Percentiles rank a stretch among this genome's conserved stretches.
These are phyloP conservation scores for Atrichornis clamosus DNA, from an alignment of 2,113 vertebrate genomes.

Conservation along the genomic window DNA sequence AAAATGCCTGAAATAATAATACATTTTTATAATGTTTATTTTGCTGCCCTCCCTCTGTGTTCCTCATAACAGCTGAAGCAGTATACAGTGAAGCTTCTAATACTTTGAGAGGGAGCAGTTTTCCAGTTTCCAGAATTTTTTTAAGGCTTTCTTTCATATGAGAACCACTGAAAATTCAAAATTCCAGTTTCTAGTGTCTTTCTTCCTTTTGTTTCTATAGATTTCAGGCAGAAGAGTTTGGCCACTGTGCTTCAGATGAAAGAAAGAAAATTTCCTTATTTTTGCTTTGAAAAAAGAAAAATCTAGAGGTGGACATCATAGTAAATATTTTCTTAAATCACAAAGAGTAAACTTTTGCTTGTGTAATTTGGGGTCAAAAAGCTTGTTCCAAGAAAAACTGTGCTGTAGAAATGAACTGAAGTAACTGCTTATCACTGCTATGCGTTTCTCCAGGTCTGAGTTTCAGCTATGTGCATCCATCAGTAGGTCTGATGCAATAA, in stretches of 20 bases:
- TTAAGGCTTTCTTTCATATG: neutral
- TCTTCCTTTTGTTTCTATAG: neutral
- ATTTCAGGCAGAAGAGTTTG: neutral
- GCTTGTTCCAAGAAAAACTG: neutral
- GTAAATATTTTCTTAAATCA: neutral
- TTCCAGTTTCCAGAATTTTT: neutral
- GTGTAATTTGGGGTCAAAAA: neutral
- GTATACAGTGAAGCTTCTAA: neutral
- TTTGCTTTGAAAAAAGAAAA: neutral
- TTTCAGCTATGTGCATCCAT: neutral
- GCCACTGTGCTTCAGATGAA: neutral
- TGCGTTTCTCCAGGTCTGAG: neutral
- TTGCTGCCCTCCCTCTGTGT: neutral
- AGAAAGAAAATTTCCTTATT: neutral
- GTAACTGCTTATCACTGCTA: neutral
- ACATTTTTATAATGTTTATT: neutral
- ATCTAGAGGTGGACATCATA: neutral
- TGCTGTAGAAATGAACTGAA: neutral
- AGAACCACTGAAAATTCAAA: neutral
- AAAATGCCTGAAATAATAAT: neutral
- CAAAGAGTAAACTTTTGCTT: neutral
- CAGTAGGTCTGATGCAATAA: neutral
- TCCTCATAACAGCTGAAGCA: neutral
- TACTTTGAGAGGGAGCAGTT: fast-evolving
- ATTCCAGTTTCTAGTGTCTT: neutral